phyloP scores from a whole-genome alignment of 2,888 invertebrate genomes.

The Falcaria lacertinaria region DNA sequence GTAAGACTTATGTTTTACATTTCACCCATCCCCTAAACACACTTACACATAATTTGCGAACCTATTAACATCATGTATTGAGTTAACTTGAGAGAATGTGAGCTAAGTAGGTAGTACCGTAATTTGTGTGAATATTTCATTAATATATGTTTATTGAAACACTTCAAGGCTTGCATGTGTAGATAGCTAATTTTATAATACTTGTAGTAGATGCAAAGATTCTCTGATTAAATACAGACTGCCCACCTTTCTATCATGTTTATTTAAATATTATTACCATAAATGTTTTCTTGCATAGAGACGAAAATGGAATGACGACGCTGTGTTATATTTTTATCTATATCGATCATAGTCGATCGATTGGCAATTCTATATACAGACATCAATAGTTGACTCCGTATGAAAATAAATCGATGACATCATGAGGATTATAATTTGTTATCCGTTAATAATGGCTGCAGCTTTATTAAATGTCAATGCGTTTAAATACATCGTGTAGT shows the following conservation, averaged over 20 bases:
- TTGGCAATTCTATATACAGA: no score
- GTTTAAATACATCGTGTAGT: background rate
- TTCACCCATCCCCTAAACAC: no score
- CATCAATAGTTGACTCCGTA: no score
- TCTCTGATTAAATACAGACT: background rate
- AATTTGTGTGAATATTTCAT: background rate
- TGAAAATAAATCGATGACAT: background rate
- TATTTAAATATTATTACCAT: background rate
- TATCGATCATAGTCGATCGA: no score
- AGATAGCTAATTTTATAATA: background rate
- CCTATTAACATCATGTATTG: background rate
- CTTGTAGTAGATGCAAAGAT: background rate
- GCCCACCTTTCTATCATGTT: background rate
- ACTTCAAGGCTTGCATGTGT: background rate
- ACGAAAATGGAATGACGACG: no score
- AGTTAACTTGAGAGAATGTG: background rate
- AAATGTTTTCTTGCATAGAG: no score
- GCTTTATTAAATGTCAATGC: constrained; percentile 2
- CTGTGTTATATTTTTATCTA: no score
- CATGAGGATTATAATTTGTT: background rate
- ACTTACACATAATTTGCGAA: no score
- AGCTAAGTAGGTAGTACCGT: background rate
- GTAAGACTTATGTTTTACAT: no score
- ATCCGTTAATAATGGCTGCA: background rate
- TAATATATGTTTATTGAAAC: background rate